Evolutionary conservation across 23 tunicate genomes (phyloP), one percentile per base, ranked within the genome.

Genomic region (Aplidium turbinatum): DNA sequence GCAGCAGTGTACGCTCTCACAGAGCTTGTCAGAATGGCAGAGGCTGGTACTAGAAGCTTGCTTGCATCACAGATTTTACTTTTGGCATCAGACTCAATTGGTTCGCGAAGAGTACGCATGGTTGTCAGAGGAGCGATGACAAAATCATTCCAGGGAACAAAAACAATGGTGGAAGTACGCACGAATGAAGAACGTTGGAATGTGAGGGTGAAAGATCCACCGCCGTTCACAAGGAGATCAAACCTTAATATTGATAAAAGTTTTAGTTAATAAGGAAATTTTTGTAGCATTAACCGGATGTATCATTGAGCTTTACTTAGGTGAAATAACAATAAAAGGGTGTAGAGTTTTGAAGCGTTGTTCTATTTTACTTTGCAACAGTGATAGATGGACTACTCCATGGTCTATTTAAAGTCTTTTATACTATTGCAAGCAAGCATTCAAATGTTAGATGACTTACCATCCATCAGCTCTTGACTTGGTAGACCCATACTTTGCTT

Each of bases 141-240:
- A 52, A 82, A 82, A 38, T 83, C 81, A 57, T 83, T 83, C 89
- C 87, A 82, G 29, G 89, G 85, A 22, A 63, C 81, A 23, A 63
- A 82, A 1, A 83, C 81, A 31, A 78, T 58, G 48, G 58, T 39
- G 63, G 63, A 7, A 1, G 85, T 40, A 21, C 81, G 36, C 38
- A 82, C 47, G 45, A 82, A 89, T 5, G 83, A 68, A 4, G 85
- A 23, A 11, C 96, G 57, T 0, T 72, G 85, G 29, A 89, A 64
- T 16, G 35, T 47, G 27, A 89, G 70, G 4, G 82, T 72, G 61
- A 76, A 22, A 1, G 96, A 82, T 1, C 89, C 85, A 6, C 96
- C 96, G 30, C 96, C 96, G 64, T 82, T 82, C 4, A 89, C 85
- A 9, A 89, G 47, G 21, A 89, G 72, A 65, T 89, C 96, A 65